Base-by-base conservation (phyloP, 2,888 invertebrate species). In the Norana najaformis region DNA sequence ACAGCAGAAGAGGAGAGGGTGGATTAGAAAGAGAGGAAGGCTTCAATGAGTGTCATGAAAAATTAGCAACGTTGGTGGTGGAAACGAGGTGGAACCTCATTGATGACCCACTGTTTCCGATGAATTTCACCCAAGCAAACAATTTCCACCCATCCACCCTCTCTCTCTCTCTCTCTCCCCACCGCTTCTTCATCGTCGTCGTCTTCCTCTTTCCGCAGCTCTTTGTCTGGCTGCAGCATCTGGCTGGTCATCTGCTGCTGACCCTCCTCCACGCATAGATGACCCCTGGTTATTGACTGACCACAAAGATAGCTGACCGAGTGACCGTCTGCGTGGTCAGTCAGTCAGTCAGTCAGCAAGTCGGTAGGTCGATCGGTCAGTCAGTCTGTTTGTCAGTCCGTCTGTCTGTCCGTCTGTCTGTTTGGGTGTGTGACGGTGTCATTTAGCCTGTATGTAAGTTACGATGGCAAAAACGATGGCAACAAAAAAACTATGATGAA, bases 151-250 rank as follows among this genome's bases (percentile, higher is more conserved):
- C 41, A 30, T 34, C 39, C 53, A 35, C 35, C 89, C 47, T 18
- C 47, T 53, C 34, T 6, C 89, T 36, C 41, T 39, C 41, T 30
- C 30, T 23, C 47, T 88, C 47, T 38, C 37, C 39, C 41, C 30
- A 4, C 88, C 88, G n/a, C 88, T 18, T 88, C 88, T 38, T 88
- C 88, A n/a, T 88, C 88, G n/a, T 88, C 88, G 35, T 88, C 41
- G 5, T 38, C 88, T 23, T 88, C 88, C 34, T 88, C 34, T 38
- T 83, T 18, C 85, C 35, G 6, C 36, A 35, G 36, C 36, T 85
- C 85, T 37, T 85, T 37, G 36, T 85, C 85, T 69, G 30, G 69
- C 69, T 69, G 30, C 69, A 69, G 69, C 69, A 69, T 69, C 69
- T 69, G 69, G 69, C 69, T 69, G n/a, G 30, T 69, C 69, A 69